Conservation (phyloP, 2,888 invertebrate species). For the Watsonalla binaria region DNA sequence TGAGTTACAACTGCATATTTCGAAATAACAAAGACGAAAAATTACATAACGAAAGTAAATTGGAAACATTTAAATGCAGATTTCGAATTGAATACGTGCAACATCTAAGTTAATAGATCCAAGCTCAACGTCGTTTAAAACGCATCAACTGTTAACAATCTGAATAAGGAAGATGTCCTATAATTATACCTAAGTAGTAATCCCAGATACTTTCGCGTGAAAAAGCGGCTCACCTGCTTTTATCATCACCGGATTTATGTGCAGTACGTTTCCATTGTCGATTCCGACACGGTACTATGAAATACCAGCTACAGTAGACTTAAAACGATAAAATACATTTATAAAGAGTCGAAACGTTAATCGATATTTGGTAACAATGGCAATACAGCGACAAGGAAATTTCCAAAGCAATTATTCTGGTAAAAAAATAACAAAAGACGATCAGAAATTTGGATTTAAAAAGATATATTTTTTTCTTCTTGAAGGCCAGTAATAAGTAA, state of each 20-base stretch:
- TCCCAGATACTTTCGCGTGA: slow-evolving; percentile 57
- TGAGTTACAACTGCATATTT: too few relatives aligned
- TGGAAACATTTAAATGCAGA: too few relatives aligned
- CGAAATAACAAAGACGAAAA: too few relatives aligned
- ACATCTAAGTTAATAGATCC: not conserved
- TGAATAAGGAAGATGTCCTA: slow-evolving; percentile 54
- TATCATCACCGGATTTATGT: slow-evolving; percentile 44
- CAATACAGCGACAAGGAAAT: too few relatives aligned
- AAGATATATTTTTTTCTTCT: too few relatives aligned
- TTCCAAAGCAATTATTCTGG: too few relatives aligned
- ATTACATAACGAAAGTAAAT: too few relatives aligned
- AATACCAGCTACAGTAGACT: not conserved
- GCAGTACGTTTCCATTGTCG: slow-evolving; percentile 32
- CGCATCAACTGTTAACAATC: slow-evolving; percentile 11
- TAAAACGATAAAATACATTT: not conserved
- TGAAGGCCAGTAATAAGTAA: too few relatives aligned
- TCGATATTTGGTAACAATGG: too few relatives aligned
- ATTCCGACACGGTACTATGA: slow-evolving; percentile 7
- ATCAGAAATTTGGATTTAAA: too few relatives aligned
- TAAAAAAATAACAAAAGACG: too few relatives aligned
- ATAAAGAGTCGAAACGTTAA: not conserved
- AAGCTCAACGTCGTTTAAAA: not conserved
- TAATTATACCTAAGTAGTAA: slow-evolving; percentile 53
- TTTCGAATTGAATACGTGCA: too few relatives aligned
- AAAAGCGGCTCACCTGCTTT: slow-evolving; percentile 65